Conservation (phyloP, 1,140 invertebrate species). For the Drosophila neocordata region DNA sequence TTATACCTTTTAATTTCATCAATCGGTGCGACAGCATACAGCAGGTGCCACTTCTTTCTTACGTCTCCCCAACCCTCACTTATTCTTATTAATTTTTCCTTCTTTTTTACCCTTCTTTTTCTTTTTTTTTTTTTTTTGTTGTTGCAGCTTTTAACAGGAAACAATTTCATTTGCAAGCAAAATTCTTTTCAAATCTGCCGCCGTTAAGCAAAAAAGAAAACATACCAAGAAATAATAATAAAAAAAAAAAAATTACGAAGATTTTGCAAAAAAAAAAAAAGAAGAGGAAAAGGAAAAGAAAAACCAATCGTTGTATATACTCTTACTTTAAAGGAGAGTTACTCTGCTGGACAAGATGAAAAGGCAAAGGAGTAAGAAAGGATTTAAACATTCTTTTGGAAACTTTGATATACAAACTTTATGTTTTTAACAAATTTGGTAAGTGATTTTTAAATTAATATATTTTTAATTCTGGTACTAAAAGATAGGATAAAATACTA, state of each 20-base stretch:
- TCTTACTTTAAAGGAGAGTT: not conserved
- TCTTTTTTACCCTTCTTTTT: conserved; percentile 18
- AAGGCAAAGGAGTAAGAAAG: not conserved
- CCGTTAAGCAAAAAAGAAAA: conserved; percentile 77
- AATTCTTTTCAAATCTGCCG: conserved; percentile 80
- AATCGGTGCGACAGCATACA: conserved; percentile 78
- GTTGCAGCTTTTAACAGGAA: conserved; percentile 78
- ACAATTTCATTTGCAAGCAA: conserved; percentile 80
- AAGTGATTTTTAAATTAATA: too few species aligned
- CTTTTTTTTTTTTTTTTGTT: conserved; percentile 45
- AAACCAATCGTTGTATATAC: conserved; percentile 55
- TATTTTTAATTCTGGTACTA: too few species aligned
- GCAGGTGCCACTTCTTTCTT: conserved; percentile 65
- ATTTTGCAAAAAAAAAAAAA: conserved; percentile 17
- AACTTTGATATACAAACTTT: too few species aligned
- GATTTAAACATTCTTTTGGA: too few species aligned
- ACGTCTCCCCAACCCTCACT: conserved; percentile 12
- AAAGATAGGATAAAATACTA: too few species aligned
- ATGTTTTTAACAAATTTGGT: too few species aligned
- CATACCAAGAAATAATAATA: conserved; percentile 80
- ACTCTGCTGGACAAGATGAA: not conserved
- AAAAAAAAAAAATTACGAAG: conserved; percentile 51
- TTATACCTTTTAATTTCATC: conserved; percentile 81
- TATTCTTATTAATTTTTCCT: conserved; percentile 5
- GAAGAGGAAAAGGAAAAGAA: conserved; percentile 48